Evolutionary conservation across 1,140 invertebrate genomes (phyloP).

Genomic region (Atta colombica): DNA sequence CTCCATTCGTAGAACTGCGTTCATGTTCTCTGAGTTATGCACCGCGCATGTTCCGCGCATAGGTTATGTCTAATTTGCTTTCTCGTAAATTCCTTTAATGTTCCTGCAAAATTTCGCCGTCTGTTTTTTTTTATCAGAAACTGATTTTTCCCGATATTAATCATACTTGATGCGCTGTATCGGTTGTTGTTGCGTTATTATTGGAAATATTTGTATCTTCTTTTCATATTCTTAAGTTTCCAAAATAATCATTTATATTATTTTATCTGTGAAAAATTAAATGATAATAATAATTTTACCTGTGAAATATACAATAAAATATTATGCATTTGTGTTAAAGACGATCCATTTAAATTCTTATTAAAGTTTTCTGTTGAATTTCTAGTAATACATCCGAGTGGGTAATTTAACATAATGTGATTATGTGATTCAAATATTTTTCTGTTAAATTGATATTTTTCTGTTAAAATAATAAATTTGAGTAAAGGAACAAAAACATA

Average conservation of each 20-base stretch:
- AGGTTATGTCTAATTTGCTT: constrained; percentile 71
- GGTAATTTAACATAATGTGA: too few species aligned
- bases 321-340: too few species aligned
- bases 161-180: not conserved
- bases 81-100: constrained; percentile 62
- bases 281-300: too few species aligned
- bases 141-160: not conserved
- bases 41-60: constrained; percentile 56
- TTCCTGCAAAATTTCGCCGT: not conserved
- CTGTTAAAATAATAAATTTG: too few species aligned
- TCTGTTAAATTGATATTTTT: too few species aligned
- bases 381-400: too few species aligned
- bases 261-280: not conserved
- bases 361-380: too few species aligned
- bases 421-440: too few species aligned
- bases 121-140: constrained; percentile 9
- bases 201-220: not conserved
- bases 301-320: too few species aligned
- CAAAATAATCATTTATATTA: not conserved
- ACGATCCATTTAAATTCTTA: too few species aligned
- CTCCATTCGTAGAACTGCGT: constrained; percentile 56
- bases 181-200: not conserved
- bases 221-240: not conserved
- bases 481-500: too few species aligned
- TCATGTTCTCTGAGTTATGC: constrained; percentile 68